Evolutionary conservation across 2,888 invertebrate species (phyloP).

Genomic region (Lasioglossum pauxillum): DNA sequence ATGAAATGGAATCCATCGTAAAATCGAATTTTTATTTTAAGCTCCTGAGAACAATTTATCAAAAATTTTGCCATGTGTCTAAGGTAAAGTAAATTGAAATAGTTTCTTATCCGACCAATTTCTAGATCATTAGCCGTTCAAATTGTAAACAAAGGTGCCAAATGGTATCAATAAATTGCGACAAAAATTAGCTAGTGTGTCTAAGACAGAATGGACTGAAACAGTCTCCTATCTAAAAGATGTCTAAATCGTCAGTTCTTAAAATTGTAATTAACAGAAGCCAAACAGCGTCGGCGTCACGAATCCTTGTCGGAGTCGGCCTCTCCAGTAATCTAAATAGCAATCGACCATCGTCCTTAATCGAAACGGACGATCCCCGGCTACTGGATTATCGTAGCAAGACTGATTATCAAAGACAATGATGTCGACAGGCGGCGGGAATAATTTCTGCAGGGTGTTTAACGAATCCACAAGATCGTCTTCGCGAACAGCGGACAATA

Average conservation of each 20-base stretch:
- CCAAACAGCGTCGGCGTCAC: slow-evolving; percentile 15
- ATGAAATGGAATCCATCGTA: no score
- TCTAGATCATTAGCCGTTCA: neutral
- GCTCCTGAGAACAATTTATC: no score
- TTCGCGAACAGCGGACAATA: neutral
- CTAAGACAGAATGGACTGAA: neutral
- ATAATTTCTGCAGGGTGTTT: neutral
- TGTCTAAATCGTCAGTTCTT: slow-evolving; percentile 19
- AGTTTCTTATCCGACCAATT: neutral
- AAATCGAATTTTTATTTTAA: no score
- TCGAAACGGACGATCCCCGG: slow-evolving; percentile 39
- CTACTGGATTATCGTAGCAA: slow-evolving; percentile 19
- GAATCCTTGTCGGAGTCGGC: slow-evolving; percentile 42
- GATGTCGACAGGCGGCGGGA: neutral
- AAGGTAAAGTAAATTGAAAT: no score
- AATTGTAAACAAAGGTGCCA: no score
- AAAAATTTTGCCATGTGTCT: no score
- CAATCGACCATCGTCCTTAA: slow-evolving; percentile 32
- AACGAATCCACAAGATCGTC: neutral
- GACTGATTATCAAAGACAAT: neutral
- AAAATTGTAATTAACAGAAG: slow-evolving; percentile 52
- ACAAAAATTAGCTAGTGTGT: neutral
- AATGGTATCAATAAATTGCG: neutral
- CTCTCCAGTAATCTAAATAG: slow-evolving; percentile 45
- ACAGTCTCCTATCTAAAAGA: neutral